These are phyloP conservation scores for Plectropomus leopardus DNA, from an alignment of 2,113 vertebrate genomes.

Conservation along the genomic window DNA sequence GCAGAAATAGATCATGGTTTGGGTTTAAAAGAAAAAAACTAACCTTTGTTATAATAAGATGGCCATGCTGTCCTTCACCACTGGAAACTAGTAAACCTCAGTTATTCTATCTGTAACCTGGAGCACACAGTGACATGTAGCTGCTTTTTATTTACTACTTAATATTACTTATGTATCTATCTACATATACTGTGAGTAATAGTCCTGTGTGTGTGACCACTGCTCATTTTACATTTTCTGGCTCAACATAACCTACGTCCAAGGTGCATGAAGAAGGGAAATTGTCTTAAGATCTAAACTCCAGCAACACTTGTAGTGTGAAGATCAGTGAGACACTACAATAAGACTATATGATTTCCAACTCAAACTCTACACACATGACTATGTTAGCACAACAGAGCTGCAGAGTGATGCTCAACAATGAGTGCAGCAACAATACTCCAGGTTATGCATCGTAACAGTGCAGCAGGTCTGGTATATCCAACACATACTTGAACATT, in stretches of 20 bases:
- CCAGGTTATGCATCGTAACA: constrained; percentile 19
- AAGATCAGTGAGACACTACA: not conserved
- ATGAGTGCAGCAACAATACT: constrained; percentile 8
- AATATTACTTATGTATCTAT: not conserved
- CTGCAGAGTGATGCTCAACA: constrained; percentile 21
- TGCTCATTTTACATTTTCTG: not conserved
- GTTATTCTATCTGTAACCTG: not conserved
- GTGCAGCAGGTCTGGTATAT: constrained; percentile 19
- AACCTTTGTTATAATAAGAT: too few species aligned
- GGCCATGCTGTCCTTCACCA: too few species aligned
- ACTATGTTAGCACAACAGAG: constrained; percentile 7
- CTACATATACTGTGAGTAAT: not conserved
- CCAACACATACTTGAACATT: constrained; percentile 45
- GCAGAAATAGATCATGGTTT: too few species aligned
- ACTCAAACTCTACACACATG: not conserved
- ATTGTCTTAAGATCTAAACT: not conserved
- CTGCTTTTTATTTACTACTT: not conserved
- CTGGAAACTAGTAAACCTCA: not conserved
- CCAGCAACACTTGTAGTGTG: not conserved
- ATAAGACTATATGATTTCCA: not conserved
- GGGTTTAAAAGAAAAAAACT: too few species aligned
- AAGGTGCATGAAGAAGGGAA: not conserved
- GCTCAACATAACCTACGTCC: not conserved
- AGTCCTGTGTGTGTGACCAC: not conserved
- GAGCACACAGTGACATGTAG: not conserved